Evolutionary conservation across 92 coral and sea anemone species (phyloP).

Genomic region (Ricordea florida): DNA sequence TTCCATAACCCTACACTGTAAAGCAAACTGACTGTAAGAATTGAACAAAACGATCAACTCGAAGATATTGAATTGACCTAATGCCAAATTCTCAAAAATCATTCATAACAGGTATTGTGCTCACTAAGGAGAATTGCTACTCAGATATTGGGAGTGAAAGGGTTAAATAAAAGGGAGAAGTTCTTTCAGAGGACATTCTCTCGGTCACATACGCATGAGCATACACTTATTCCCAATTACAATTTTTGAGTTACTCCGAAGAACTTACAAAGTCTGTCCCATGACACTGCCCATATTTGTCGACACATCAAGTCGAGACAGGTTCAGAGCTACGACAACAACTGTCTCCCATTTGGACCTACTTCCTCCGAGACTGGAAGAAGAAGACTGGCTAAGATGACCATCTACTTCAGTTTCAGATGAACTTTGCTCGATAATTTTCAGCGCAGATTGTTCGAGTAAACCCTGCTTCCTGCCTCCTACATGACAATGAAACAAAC

Average conservation of each 20-base stretch:
- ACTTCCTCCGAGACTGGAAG: conserved; percentile 75
- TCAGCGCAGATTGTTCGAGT: background rate
- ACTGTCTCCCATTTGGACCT: conserved; percentile 97
- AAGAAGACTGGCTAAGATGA: conserved; percentile 83
- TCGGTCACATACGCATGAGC: no score
- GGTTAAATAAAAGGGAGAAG: no score
- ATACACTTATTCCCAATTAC: background rate
- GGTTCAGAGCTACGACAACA: conserved; percentile 90
- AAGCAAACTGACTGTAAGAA: no score
- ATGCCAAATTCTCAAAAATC: no score
- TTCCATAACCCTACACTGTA: no score
- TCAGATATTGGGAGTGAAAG: no score
- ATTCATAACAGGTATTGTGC: no score
- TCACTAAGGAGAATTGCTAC: no score
- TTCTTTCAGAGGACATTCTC: no score
- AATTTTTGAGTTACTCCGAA: background rate
- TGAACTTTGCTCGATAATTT: conserved; percentile 50
- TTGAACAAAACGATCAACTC: no score
- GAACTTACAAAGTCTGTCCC: conserved; percentile 94
- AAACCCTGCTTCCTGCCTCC: background rate
- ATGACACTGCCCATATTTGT: conserved; percentile 98
- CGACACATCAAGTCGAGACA: conserved; percentile 88
- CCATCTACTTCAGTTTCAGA: conserved; percentile 87
- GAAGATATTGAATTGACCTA: no score
- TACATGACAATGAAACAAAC: no score